Evolutionary conservation across 2,113 vertebrate species (phyloP), one percentile per base, ranked within the genome.

Genomic region (Podiceps cristatus): DNA sequence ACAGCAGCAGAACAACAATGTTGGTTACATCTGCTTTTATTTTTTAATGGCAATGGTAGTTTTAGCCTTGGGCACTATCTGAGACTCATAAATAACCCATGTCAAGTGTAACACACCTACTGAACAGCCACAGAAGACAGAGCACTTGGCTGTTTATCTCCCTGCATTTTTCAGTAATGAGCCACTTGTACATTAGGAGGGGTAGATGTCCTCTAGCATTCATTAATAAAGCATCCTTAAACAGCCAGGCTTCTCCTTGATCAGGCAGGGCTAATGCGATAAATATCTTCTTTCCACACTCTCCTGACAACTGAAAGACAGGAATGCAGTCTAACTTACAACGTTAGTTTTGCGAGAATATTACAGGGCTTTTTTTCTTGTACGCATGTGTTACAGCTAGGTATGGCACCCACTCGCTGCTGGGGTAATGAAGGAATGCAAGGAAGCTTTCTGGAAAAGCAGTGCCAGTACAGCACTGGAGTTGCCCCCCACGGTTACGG

Each of bases 211-310:
- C 96, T 97, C 94, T 90, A 94, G 96, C 92, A 86, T 92, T 96
- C 96, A 96, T 97, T 97, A 94, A 97, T 97, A 97, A 97, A 97
- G 95, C 92, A 95, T 93, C 92, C 94, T 87, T 80, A 96, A 95
- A 86, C 77, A 93, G 86, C 85, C 82, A 44, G 83, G 72, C 92
- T 94, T 90, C 90, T 97, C 95, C 97, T 96, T 94, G 92, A 97
- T 92, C 86, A 55, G 66, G 88, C 92, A 80, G 82, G 86, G 71
- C 96, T 93, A 93, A 96, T 93, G 90, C 27, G 82, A 97, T 95
- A 93, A 97, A 94, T 94, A 97, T 94, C 96, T 94, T 67, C 96
- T 97, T 97, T 97, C 97, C 90, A 88, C 67, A 10, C 67, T 94
- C 90, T 92, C 71, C 78, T 90, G 96, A 97, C 95, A 97, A 58